These are phyloP conservation scores for Cabera pusaria DNA, from an alignment of 2,888 invertebrate genomes.

Conservation along the genomic window DNA sequence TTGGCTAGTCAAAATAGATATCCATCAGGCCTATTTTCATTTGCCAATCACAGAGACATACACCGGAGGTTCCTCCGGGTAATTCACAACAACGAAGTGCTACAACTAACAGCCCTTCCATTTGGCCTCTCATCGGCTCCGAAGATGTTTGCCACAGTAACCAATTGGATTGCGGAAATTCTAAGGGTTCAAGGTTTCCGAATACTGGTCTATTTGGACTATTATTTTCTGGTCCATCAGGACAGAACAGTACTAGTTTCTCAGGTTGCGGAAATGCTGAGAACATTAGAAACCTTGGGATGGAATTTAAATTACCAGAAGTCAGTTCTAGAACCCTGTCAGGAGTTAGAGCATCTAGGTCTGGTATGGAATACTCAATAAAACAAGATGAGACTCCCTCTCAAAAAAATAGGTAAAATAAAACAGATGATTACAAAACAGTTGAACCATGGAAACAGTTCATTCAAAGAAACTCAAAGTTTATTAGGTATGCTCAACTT, in stretches of 20 bases:
- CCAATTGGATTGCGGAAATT: too few relatives aligned
- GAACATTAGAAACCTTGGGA: conserved; percentile 18
- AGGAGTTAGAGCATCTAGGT: conserved; percentile 21
- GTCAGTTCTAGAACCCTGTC: conserved; percentile 19
- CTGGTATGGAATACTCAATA: not conserved
- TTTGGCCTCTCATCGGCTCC: not conserved
- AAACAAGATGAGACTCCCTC: too few relatives aligned
- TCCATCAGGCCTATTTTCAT: too few relatives aligned
- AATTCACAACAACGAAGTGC: conserved; percentile 6
- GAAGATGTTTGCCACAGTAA: too few relatives aligned
- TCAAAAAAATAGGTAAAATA: too few relatives aligned
- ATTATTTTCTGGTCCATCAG: not conserved
- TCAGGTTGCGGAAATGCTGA: conserved; percentile 18
- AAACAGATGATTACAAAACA: not conserved
- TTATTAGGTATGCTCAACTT: conserved; percentile 29
- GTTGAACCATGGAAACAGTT: conserved; percentile 1
- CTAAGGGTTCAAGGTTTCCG: too few relatives aligned
- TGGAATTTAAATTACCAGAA: conserved; percentile 30
- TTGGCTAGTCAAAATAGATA: conserved; percentile 20
- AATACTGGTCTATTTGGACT: too few relatives aligned
- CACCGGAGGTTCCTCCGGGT: conserved; percentile 19
- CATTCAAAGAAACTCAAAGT: conserved; percentile 14
- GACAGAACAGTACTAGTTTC: not conserved
- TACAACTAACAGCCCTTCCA: conserved; percentile 5
- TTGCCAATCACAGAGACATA: conserved; percentile 6